Base-by-base conservation (phyloP, 2,888 invertebrate species). In the Miltochrista miniata region DNA sequence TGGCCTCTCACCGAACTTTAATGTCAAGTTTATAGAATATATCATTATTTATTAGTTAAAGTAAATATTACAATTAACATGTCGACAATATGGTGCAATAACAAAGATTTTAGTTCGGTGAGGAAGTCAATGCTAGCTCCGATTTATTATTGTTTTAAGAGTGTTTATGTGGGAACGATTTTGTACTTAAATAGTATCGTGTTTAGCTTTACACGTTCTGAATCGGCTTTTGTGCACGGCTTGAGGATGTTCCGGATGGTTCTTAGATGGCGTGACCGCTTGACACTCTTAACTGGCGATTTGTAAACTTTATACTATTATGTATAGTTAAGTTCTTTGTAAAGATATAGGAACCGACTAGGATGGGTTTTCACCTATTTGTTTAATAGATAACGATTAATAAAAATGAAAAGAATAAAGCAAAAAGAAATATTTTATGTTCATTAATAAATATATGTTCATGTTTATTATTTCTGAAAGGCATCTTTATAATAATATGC, bases 221-320 rank as follows among this genome's bases (percentile, higher is more conserved):
- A n/a, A 60, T 59, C 51, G 66, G 65, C 73, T 74, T 10, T 74
- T 41, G 49, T 60, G 70, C 74, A 74, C 74, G 54, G 66, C 66
- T 70, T 66, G 50, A 50, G 51, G 56, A 48, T 37, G 60, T 39
- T 56, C 59, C 45, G 52, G 56, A 56, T 56, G 47, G 52, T 61
- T 18, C 34, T 49, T 54, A 60, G 52, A 50, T 51, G 61, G 40
- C 44, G 58, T 54, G 48, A 24, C 48, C 52, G 55, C 40, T 46
- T 54, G 56, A 57, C 64, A 48, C 56, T 57, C 39, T 39, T 11
- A 37, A 45, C 29, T 37, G 54, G 44, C 11, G 36, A 18, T 44
- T 42, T 42, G 14, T 30, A 38, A 49, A 47, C 56, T 37, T 52
- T 39, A 35, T 47, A 45, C 8, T 7, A 7, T 7, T 11, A 31